These are phyloP conservation scores for Hyperoplus immaculatus DNA, from an alignment of 2,797 vertebrate species.

Conservation along the genomic window DNA sequence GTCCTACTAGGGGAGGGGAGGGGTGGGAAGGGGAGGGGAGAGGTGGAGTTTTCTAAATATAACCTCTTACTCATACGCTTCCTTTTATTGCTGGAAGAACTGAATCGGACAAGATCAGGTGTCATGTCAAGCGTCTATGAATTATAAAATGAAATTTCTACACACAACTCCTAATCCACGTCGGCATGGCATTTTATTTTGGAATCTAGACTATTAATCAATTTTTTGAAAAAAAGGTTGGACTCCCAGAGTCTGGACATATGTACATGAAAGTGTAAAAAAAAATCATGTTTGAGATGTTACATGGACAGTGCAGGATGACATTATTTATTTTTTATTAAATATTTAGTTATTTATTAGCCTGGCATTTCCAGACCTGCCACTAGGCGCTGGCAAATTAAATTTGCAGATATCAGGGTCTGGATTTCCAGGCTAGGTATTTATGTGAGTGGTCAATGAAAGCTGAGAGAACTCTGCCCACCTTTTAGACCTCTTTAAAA, in stretches of 20 bases:
- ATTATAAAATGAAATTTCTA: background rate
- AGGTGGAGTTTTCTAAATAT: slow-evolving; percentile 4
- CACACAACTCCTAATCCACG: background rate
- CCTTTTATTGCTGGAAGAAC: background rate
- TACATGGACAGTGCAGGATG: background rate
- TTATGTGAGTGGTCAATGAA: background rate
- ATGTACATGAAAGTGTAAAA: background rate
- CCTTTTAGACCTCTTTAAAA: no score
- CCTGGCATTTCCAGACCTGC: no score
- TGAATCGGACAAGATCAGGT: background rate
- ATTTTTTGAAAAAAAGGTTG: no score
- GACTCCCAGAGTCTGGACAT: background rate
- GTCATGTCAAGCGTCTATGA: background rate
- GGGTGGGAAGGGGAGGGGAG: background rate
- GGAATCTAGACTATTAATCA: background rate
- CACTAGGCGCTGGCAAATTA: no score
- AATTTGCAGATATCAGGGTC: no score
- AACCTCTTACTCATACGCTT: background rate
- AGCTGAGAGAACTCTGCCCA: background rate
- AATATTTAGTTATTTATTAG: no score
- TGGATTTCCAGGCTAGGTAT: no score
- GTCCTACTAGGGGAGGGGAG: background rate
- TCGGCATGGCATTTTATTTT: no score
- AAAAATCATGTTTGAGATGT: background rate
- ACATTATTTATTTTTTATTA: no score